These are phyloP conservation scores for Blastobasis lacticolella DNA, from an alignment of 2,888 invertebrate genomes.

Conservation along the genomic window DNA sequence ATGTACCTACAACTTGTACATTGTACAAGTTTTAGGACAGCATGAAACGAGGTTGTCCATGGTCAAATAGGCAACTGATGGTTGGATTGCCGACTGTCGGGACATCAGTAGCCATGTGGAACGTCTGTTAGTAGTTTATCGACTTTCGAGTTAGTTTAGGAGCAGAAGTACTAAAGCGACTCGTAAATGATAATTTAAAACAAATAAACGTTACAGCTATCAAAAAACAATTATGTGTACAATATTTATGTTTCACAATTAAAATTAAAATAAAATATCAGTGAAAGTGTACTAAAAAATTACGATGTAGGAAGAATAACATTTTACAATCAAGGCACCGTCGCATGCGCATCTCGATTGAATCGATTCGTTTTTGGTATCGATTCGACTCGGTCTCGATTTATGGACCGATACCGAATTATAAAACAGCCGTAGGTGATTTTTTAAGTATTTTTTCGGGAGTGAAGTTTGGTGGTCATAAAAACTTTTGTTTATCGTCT, in stretches of 20 bases:
- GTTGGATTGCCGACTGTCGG: no score
- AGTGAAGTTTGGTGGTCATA: slow-evolving; percentile 1
- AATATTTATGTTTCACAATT: slow-evolving; percentile 24
- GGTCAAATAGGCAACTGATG: no score
- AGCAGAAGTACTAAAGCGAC: not conserved
- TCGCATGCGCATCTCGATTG: slow-evolving; percentile 16
- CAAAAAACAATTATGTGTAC: slow-evolving; percentile 8
- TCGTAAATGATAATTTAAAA: slow-evolving; percentile 9
- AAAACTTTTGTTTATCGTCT: no score
- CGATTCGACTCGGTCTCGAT: slow-evolving; percentile 46
- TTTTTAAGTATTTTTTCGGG: slow-evolving; percentile 3
- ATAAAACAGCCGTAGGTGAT: slow-evolving; percentile 8
- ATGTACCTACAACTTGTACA: no score
- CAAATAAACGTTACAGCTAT: slow-evolving; percentile 10
- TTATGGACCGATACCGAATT: slow-evolving; percentile 38
- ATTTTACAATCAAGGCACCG: slow-evolving; percentile 26
- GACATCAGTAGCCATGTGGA: no score
- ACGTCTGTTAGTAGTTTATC: no score
- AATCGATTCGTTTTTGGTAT: slow-evolving; percentile 40
- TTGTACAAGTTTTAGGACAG: no score
- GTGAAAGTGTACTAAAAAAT: slow-evolving; percentile 23
- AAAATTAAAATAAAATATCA: slow-evolving; percentile 20
- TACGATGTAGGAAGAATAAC: slow-evolving; percentile 30
- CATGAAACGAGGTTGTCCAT: no score
- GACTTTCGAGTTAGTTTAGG: no score